phyloP scores from a whole-genome alignment of 2,113 vertebrate species.

The Corydoras maculifer region DNA sequence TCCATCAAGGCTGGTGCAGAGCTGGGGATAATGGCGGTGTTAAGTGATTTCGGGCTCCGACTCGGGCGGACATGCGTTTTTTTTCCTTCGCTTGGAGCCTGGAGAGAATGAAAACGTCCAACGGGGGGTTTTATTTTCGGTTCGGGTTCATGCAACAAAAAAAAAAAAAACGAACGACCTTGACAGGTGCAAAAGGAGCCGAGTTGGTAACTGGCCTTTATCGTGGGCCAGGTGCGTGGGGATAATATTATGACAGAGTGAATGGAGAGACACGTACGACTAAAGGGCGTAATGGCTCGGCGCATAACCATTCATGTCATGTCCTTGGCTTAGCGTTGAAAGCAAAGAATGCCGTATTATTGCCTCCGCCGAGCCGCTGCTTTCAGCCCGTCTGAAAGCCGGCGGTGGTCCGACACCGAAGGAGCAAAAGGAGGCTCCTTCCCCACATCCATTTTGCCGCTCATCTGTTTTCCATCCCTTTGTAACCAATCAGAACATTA shows the following conservation, averaged over 20 bases:
- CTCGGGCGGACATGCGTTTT: not conserved
- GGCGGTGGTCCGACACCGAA: constrained; percentile 43
- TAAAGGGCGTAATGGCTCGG: constrained; percentile 6
- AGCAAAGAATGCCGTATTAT: constrained; percentile 26
- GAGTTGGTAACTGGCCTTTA: constrained; percentile 11
- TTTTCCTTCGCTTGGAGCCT: too few species aligned
- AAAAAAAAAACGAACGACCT: not conserved
- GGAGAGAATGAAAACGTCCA: too few species aligned
- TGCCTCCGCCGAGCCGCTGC: constrained; percentile 39
- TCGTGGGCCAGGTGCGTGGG: constrained; percentile 22
- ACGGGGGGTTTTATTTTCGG: too few species aligned
- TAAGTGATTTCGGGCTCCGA: constrained; percentile 6
- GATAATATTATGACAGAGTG: constrained; percentile 23
- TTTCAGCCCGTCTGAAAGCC: constrained; percentile 23
- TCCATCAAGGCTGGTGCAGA: constrained; percentile 12
- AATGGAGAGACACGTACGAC: constrained; percentile 14
- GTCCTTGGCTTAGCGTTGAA: constrained; percentile 27
- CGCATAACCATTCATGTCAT: constrained; percentile 13
- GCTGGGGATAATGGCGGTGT: constrained; percentile 23
- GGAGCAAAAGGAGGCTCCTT: constrained; percentile 58
- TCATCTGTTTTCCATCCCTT: constrained; percentile 89
- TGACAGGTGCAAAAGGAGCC: constrained; percentile 20
- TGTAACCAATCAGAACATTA: constrained; percentile 88
- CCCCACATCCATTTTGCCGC: constrained; percentile 58
- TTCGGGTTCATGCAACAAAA: not conserved